Base-by-base conservation (phyloP, 2,888 invertebrate genomes). In the Plemyria rubiginata region DNA sequence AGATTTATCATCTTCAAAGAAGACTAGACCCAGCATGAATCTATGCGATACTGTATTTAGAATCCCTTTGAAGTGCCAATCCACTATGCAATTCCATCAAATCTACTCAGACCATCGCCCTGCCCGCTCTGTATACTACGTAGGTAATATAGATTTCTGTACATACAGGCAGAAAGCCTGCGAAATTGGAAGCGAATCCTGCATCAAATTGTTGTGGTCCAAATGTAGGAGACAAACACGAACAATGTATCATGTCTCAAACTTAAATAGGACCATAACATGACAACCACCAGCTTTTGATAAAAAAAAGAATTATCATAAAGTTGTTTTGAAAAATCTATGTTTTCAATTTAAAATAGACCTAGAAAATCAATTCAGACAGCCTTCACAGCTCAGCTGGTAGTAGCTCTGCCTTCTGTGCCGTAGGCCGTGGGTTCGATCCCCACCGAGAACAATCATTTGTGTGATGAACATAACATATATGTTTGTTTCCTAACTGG, bases 51-150 rank as follows among this genome's bases (percentile, higher is more conserved):
- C 16, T 54, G 36, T 54, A 48, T 51, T 45, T 32, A 41, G 57
- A 43, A 57, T 57, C 36, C 22, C 51, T 51, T 57, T 57, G 50
- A 57, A 41, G 28, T 38, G 36, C 36, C 22, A 15, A n/a, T 46
- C 36, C n/a, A 43, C 16, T 50, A 57, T 43, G 50, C 56, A 57
- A 57, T 57, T 41, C 49, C 56, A 28, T 50, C 50, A 50, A 50
- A 50, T 50, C 50, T 32, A 57, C 50, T 45, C 50, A 43, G 12
- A 29, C 32, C 9, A 45, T 8, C n/a, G 22, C 12, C 13, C 13
- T 29, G 41, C 38, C 6, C 13, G 16, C 4, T 45, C 45, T 45
- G n/a, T 16, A 15, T 16, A 45, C 11, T 45, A 45, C 16, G 16
- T 16, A 43, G 7, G 12, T 43, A 38, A 38, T 38, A 9, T 11